Conservation (phyloP, 2,113 vertebrate species). For the Cranoglanis bouderius region DNA sequence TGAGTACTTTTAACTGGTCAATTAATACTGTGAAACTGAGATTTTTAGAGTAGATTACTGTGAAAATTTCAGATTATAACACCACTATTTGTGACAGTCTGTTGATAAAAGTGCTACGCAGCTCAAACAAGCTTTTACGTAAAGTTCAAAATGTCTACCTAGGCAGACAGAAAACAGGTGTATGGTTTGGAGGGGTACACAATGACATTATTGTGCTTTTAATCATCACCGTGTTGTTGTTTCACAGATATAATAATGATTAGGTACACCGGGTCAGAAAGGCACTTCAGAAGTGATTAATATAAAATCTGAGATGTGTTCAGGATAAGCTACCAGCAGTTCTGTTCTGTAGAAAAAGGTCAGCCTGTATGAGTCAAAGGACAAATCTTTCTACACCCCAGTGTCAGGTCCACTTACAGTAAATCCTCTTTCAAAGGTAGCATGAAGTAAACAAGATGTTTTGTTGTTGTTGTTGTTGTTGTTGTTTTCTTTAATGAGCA, state of each 20-base stretch:
- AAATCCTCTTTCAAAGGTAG: background rate
- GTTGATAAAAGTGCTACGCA: background rate
- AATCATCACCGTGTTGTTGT: background rate
- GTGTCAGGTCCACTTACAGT: background rate
- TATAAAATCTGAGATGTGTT: background rate
- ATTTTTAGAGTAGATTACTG: background rate
- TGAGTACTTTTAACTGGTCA: background rate
- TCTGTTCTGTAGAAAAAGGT: conserved; percentile 10
- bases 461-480: background rate
- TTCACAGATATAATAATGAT: background rate
- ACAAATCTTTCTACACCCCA: conserved; percentile 23
- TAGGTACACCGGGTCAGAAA: background rate
- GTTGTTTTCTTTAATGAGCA: background rate
- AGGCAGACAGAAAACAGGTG: background rate
- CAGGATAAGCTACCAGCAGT: background rate
- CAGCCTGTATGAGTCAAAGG: conserved; percentile 16
- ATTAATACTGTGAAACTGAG: background rate
- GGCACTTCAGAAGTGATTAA: background rate
- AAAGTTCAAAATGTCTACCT: background rate
- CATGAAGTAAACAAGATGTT: background rate
- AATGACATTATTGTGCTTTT: background rate
- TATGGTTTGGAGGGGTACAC: background rate
- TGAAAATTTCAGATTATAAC: background rate
- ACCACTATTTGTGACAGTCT: background rate
- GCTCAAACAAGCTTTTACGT: background rate